phyloP scores from a whole-genome alignment of 2,888 invertebrate genomes.

The Acleris cristana region DNA sequence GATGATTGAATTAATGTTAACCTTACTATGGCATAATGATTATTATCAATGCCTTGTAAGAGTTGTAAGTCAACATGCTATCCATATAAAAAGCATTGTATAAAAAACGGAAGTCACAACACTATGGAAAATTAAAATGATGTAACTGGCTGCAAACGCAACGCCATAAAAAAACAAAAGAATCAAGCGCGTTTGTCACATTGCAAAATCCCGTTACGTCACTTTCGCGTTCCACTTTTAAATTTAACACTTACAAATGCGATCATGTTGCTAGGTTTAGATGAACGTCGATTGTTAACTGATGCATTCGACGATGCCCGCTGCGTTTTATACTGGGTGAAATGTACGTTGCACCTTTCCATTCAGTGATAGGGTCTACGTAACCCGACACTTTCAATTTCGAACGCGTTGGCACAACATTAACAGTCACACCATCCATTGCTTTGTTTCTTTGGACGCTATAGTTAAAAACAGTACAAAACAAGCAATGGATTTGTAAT shows the following conservation, averaged over 20 bases:
- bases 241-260: slow-evolving; percentile 72
- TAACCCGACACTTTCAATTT: slow-evolving; percentile 46
- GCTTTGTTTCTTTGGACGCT: slow-evolving; percentile 37
- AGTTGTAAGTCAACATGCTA: not conserved
- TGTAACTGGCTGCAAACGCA: slow-evolving; percentile 14
- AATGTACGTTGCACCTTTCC: slow-evolving; percentile 76
- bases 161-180: slow-evolving; percentile 7
- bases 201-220: slow-evolving; percentile 33
- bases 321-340: slow-evolving; percentile 80
- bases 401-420: slow-evolving; percentile 17
- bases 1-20: slow-evolving; percentile 2
- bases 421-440: slow-evolving; percentile 42
- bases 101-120: slow-evolving; percentile 17
- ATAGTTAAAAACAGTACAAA: slow-evolving; percentile 1
- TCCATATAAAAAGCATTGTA: not conserved
- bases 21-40: slow-evolving; percentile 11
- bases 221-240: slow-evolving; percentile 31
- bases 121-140: slow-evolving; percentile 1
- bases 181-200: slow-evolving; percentile 22
- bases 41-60: not conserved
- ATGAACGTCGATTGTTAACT: slow-evolving; percentile 72
- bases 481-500: slow-evolving; percentile 47
- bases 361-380: slow-evolving; percentile 72
- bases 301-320: slow-evolving; percentile 65
- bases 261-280: slow-evolving; percentile 78